Conservation (phyloP, 2,797 vertebrate genomes). For the Streptopelia turtur region DNA sequence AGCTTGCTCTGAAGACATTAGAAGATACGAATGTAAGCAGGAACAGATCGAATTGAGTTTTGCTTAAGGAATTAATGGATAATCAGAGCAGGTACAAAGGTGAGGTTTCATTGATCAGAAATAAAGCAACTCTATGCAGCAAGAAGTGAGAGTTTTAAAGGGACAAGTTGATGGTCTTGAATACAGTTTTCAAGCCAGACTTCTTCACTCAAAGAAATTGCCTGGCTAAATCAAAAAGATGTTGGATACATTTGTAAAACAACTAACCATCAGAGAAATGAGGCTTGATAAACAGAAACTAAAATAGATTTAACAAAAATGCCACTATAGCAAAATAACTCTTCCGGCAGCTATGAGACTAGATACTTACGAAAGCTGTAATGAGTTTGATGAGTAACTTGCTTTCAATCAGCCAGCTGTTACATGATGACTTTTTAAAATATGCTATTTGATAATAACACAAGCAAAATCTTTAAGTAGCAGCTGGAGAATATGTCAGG, state of each 20-base stretch:
- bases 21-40: not conserved
- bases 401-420: conserved; percentile 54
- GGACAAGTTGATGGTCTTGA: not conserved
- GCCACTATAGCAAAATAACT: conserved; percentile 38
- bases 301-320: conserved; percentile 38
- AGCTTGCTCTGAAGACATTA: not conserved
- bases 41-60: not conserved
- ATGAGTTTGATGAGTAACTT: conserved; percentile 60
- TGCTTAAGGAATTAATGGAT: not conserved
- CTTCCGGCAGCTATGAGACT: conserved; percentile 32
- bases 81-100: not conserved
- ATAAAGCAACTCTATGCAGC: not conserved
- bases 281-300: conserved; percentile 25
- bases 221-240: not conserved
- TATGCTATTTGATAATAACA: conserved; percentile 36
- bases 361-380: conserved; percentile 49
- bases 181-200: not conserved
- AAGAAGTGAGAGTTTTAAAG: not conserved
- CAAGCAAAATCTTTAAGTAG: conserved; percentile 25
- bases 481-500: conserved; percentile 45
- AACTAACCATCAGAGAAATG: conserved; percentile 26
- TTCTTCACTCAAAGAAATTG: not conserved
- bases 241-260: not conserved
- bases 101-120: not conserved
- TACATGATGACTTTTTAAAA: conserved; percentile 49